A percentile compares a stretch with the other conserved stretches of the same genome.
phyloP scores from a whole-genome alignment of 92 coral and sea anemone species.

The Palythoa grandiflora region DNA sequence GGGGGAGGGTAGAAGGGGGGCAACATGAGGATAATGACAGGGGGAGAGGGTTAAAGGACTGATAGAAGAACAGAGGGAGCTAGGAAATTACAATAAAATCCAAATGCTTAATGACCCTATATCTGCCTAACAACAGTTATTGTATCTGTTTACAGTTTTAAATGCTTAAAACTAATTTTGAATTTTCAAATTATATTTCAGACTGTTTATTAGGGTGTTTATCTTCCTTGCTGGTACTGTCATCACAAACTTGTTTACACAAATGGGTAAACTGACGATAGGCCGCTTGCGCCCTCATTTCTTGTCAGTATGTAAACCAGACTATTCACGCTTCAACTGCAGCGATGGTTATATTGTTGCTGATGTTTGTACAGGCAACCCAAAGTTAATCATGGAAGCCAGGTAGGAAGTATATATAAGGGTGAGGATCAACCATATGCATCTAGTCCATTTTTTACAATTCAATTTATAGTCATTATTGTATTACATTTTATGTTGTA shows the following conservation, averaged over 20 bases:
- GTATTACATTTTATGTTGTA: too few species aligned
- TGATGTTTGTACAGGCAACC: conserved; percentile 88
- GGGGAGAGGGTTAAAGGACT: too few species aligned
- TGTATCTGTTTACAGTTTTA: not conserved
- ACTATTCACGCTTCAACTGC: conserved; percentile 79
- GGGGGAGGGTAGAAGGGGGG: too few species aligned
- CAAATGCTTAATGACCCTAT: too few species aligned
- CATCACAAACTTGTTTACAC: conserved; percentile 87
- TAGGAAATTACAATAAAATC: too few species aligned
- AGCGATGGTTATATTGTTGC: conserved; percentile 70
- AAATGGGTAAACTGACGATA: conserved; percentile 88
- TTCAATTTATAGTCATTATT: too few species aligned
- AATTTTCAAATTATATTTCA: conserved; percentile 19
- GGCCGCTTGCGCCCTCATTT: conserved; percentile 96
- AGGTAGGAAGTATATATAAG: conserved; percentile 53
- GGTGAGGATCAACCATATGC: not conserved
- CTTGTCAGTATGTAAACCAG: conserved; percentile 89
- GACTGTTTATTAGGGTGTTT: conserved; percentile 65
- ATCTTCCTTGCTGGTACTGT: conserved; percentile 89
- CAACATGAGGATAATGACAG: too few species aligned
- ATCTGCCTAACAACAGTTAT: not conserved
- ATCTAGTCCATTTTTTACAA: too few species aligned
- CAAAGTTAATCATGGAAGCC: conserved; percentile 79
- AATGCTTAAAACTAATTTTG: not conserved
- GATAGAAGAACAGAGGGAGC: too few species aligned